Evolutionary conservation across 2,888 invertebrate species (phyloP).

Genomic region (Yponomeuta evonymella): DNA sequence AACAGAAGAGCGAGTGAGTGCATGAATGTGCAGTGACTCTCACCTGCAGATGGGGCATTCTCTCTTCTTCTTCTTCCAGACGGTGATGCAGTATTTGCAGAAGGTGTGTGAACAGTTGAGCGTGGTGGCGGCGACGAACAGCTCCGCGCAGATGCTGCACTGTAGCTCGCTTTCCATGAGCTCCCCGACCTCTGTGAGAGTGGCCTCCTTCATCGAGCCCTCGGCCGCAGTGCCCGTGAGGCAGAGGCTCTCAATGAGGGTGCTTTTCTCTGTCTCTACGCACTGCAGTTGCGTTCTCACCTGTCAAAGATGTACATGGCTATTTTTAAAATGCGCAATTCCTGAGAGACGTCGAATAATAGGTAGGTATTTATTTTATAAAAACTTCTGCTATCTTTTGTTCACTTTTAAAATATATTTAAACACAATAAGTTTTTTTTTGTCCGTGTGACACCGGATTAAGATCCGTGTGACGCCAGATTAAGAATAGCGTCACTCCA

Average conservation of each 20-base stretch:
- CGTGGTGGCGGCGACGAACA: constrained; percentile 82
- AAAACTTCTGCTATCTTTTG: too few relatives aligned
- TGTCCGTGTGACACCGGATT: too few relatives aligned
- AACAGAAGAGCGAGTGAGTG: not conserved
- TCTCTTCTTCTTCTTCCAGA: constrained; percentile 81
- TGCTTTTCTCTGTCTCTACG: constrained; percentile 50
- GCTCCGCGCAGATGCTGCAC: constrained; percentile 85
- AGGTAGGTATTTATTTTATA: not conserved
- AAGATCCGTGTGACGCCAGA: too few relatives aligned
- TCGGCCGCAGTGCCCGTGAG: constrained; percentile 27
- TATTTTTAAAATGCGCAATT: not conserved
- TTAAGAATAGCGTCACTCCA: too few relatives aligned
- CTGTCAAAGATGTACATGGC: constrained; percentile 27
- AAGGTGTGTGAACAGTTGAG: constrained; percentile 85
- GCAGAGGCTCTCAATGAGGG: constrained; percentile 40
- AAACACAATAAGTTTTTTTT: too few relatives aligned
- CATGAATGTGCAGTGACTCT: constrained; percentile 11
- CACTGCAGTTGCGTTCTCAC: constrained; percentile 45
- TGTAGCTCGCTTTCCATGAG: constrained; percentile 82
- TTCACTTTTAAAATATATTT: too few relatives aligned
- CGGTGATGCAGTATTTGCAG: constrained; percentile 81
- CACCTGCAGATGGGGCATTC: constrained; percentile 84
- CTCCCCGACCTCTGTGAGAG: constrained; percentile 61
- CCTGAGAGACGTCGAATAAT: not conserved
- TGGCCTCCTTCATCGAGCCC: constrained; percentile 38